Base-by-base conservation (phyloP, 2,888 invertebrate species). In the Oscheius sp. region DNA sequence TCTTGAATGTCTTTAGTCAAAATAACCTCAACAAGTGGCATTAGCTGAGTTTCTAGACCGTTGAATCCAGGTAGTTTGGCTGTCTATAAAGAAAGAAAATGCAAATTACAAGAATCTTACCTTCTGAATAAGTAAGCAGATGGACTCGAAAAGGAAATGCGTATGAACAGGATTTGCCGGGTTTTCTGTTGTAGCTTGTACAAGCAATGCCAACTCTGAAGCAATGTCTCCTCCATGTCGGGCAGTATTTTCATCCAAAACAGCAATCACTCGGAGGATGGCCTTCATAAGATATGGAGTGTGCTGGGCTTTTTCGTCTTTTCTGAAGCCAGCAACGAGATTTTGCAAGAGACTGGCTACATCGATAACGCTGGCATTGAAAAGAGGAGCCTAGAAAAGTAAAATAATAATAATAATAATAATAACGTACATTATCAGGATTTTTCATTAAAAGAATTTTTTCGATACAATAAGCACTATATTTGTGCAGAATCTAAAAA, bases 251-350 rank as follows among this genome's bases (percentile, higher is more conserved):
- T 82, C 82, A 45, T 85, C 83, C 20, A 84, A 70, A 52, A 84
- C 70, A 61, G 71, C 73, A 65, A 86, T 74, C 23, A 74, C 70
- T 25, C 86, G 71, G 73, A 86, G 81, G 33, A 83, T 86, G 91
- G 92, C 92, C 90, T 95, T 96, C 95, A 98, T 98, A 6, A 94
- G 91, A 87, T 98, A 97, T 88, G 97, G 96, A 87, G 97, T 97
- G 89, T 97, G 96, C 77, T 92, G 91, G 0, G 93, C 93, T 66
- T 78, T 79, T 8, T 91, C 90, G 34, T 78, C 80, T 52, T 83
- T 79, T 6, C 91, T 91, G 65, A 97, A 89, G 20, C 92, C 91
- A 0, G 89, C 89, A 88, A 96, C 93, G 31, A 97, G 89, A 65
- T 92, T 92, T 5, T 90, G 89, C 12, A 97, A 89, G 55, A 96